phyloP scores from a whole-genome alignment of 1,140 invertebrate genomes.

The Campoletis sonorensis region DNA sequence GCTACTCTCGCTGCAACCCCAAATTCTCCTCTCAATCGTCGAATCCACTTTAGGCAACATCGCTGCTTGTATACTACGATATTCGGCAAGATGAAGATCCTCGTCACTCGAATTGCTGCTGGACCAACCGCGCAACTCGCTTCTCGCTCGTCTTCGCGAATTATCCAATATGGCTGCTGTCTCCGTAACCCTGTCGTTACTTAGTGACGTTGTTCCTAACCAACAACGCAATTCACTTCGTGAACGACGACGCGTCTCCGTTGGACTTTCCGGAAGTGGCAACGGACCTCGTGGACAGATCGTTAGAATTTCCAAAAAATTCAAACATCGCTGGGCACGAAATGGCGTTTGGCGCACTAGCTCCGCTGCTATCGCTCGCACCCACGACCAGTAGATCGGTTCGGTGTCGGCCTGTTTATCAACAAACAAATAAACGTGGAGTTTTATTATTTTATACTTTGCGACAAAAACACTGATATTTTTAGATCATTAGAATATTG shows the following conservation, averaged over 20 bases:
- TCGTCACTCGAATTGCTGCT: slow-evolving; percentile 75
- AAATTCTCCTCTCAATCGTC: slow-evolving; percentile 57
- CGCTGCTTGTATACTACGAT: slow-evolving; percentile 58
- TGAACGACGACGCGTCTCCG: slow-evolving; percentile 68
- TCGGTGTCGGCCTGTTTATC: slow-evolving; percentile 76
- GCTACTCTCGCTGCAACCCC: slow-evolving; percentile 74
- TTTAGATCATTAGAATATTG: no score
- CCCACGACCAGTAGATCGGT: slow-evolving; percentile 80
- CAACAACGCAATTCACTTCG: slow-evolving; percentile 72
- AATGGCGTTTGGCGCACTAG: slow-evolving; percentile 81
- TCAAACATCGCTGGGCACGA: slow-evolving; percentile 74
- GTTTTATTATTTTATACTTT: no score
- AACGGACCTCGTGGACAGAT: slow-evolving; percentile 68
- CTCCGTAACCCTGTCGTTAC: slow-evolving; percentile 52
- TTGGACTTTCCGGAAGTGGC: slow-evolving; percentile 68
- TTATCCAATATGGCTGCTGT: slow-evolving; percentile 60
- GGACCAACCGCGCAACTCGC: slow-evolving; percentile 72
- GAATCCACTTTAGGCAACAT: slow-evolving; percentile 57
- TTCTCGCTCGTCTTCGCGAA: slow-evolving; percentile 63
- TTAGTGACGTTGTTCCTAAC: slow-evolving; percentile 62
- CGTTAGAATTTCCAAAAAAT: slow-evolving; percentile 74
- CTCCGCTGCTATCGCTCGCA: slow-evolving; percentile 80
- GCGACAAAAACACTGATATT: no score
- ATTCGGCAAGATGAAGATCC: slow-evolving; percentile 66
- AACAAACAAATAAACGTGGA: neutral